A percentile compares a stretch with the other conserved stretches of the same genome.
Evolutionary conservation across 1,140 invertebrate species (phyloP).

Genomic region (Asobara japonica): DNA sequence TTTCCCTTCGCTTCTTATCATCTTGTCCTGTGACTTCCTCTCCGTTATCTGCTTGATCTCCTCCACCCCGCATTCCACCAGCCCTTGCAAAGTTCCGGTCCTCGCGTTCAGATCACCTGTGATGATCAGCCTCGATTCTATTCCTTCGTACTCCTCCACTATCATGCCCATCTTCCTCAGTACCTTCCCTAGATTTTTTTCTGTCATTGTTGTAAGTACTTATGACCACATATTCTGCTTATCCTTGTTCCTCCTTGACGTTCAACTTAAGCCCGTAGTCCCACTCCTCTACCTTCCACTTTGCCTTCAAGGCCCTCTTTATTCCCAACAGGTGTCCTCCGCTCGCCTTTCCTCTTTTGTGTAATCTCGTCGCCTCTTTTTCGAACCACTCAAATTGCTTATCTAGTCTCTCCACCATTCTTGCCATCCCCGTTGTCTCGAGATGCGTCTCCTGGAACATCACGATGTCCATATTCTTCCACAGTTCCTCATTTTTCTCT

Average conservation of each 20-base stretch:
- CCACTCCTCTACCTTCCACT: conserved; percentile 9
- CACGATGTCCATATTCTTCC: conserved; percentile 24
- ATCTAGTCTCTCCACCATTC: conserved; percentile 13
- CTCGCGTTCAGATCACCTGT: conserved; percentile 36
- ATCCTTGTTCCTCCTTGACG: conserved; percentile 5
- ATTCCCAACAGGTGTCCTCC: conserved; percentile 36
- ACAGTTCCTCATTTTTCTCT: neutral
- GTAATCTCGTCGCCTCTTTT: conserved; percentile 23
- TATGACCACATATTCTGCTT: neutral
- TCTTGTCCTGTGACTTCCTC: conserved; percentile 26
- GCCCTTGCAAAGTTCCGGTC: conserved; percentile 18
- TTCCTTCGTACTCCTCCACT: conserved; percentile 20
- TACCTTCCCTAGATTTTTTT: conserved; percentile 1
- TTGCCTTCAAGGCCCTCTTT: conserved; percentile 20
- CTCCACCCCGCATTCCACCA: neutral
- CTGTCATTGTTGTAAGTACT: conserved; percentile 29
- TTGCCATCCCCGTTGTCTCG: conserved; percentile 27
- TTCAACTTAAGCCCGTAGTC: conserved; percentile 14
- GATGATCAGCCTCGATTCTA: neutral
- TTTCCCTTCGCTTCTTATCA: conserved; percentile 27
- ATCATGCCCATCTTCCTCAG: conserved; percentile 17
- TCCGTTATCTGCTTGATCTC: neutral
- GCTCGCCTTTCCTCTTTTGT: conserved; percentile 36
- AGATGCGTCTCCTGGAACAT: conserved; percentile 39
- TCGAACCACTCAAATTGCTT: conserved; percentile 31